Base-by-base conservation (phyloP, 1,140 invertebrate species). In the Trichoplusia ni region DNA sequence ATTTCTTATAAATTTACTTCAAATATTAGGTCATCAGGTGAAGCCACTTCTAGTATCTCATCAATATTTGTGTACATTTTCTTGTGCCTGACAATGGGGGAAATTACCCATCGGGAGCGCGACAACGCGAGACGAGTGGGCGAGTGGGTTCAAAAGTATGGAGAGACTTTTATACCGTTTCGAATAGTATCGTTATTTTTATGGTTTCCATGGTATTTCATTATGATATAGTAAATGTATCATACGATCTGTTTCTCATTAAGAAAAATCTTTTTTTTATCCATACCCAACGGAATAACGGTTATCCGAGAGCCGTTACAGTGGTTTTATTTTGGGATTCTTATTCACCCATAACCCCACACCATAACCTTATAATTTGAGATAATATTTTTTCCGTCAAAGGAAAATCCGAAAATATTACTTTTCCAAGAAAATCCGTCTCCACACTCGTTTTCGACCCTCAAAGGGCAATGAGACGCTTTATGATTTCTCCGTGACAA, bases 101-200 rank as follows among this genome's bases (percentile, higher is more conserved):
- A 82, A 86, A 86, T 86, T 84, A 87, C 77, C 84, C 76, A 79
- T 77, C 62, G 81, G 72, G 77, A 56, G 68, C 61, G 77, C 77
- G 78, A 78, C 77, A 71, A 75, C 66, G 71, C 64, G 66, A 69
- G 62, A 62, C 71, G 74, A 81, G 78, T 73, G 71, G 70, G 67
- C 63, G 47, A 33, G 54, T 33, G 49, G 47, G 27, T 59, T 51
- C 6, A 11, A 23, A 61, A 62, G 13, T 71, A 71, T 74, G 73
- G 80, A 79, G 49, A 69, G 21, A 65, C 72, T 16, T 70, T 37
- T 64, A 27, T n/a, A n/a, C n/a, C n/a, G n/a, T n/a, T n/a, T n/a
- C n/a, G n/a, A n/a, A n/a, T n/a, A n/a, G n/a, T n/a, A n/a, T n/a
- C n/a, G n/a, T n/a, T n/a, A n/a, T 61, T 25, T 49, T 19, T 13